Evolutionary conservation across 2,888 invertebrate genomes (phyloP).

Genomic region (Heterodera filipjevi): DNA sequence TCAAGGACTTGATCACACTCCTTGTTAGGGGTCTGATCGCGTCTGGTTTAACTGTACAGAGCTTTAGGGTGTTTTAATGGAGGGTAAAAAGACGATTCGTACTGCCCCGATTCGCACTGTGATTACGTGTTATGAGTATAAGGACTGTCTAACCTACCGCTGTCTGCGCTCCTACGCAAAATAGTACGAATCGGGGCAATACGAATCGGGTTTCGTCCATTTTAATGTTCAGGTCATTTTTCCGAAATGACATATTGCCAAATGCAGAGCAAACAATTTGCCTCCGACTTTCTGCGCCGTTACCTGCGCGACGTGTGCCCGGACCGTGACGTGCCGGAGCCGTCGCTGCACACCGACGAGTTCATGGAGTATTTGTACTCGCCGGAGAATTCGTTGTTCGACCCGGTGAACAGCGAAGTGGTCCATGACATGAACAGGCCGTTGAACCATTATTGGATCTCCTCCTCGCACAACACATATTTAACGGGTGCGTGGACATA

Average conservation of each 20-base stretch:
- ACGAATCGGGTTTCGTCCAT: too few species aligned
- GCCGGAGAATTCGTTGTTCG: slow-evolving; percentile 62
- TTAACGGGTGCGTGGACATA: background rate
- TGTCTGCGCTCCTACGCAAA: too few species aligned
- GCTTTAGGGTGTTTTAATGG: too few species aligned
- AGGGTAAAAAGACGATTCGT: too few species aligned
- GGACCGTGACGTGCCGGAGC: slow-evolving; percentile 48
- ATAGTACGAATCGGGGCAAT: too few species aligned
- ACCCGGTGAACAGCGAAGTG: slow-evolving; percentile 59
- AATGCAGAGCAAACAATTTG: slow-evolving; percentile 41
- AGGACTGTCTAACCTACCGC: too few species aligned
- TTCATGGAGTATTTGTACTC: slow-evolving; percentile 65
- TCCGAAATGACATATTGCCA: slow-evolving; percentile 36
- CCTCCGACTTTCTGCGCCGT: slow-evolving; percentile 52
- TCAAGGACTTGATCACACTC: too few species aligned
- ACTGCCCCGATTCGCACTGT: too few species aligned
- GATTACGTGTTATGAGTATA: too few species aligned
- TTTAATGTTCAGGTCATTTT: background rate
- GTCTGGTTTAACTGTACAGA: too few species aligned
- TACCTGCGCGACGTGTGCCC: slow-evolving; percentile 52
- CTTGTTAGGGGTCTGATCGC: too few species aligned
- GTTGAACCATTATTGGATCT: slow-evolving; percentile 50
- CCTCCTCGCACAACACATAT: slow-evolving; percentile 55
- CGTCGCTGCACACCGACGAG: slow-evolving; percentile 51
- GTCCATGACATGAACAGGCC: slow-evolving; percentile 50